Conservation (phyloP, 2,888 invertebrate species). For the Abrostola tripartita region DNA sequence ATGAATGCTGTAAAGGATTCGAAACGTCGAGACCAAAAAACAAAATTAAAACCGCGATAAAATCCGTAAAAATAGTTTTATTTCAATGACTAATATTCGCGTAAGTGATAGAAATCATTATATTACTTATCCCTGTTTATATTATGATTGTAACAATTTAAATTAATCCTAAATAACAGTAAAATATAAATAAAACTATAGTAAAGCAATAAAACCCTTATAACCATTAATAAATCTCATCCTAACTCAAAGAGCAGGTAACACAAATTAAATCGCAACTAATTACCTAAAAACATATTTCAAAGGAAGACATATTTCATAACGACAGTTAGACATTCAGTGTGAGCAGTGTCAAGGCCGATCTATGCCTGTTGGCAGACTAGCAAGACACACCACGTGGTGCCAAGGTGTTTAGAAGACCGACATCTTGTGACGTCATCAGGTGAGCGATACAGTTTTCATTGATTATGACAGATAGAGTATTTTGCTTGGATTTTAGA, state of each 20-base stretch:
- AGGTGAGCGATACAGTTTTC: conserved; percentile 21
- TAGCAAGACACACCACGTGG: conserved; percentile 55
- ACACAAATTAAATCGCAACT: conserved; percentile 8
- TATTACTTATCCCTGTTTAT: too few species aligned
- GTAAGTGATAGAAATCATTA: too few species aligned
- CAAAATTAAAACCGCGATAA: too few species aligned
- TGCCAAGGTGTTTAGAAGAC: conserved; percentile 43
- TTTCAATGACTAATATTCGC: too few species aligned
- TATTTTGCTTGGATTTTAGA: too few species aligned
- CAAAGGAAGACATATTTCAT: conserved; percentile 49
- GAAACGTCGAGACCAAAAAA: too few species aligned
- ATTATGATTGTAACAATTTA: too few species aligned
- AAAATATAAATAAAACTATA: too few species aligned
- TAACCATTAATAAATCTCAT: not conserved
- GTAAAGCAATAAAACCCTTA: not conserved
- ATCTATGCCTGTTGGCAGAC: conserved; percentile 57
- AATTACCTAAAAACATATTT: conserved; percentile 24
- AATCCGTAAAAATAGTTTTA: too few species aligned
- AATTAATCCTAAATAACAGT: too few species aligned
- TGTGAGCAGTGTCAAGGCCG: conserved; percentile 62
- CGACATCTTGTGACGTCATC: conserved; percentile 40
- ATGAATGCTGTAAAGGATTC: too few species aligned
- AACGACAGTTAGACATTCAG: conserved; percentile 29
- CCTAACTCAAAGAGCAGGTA: not conserved
- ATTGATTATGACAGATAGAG: conserved; percentile 11